Conservation (phyloP, 1,140 invertebrate genomes). For the Grapholita molesta region DNA sequence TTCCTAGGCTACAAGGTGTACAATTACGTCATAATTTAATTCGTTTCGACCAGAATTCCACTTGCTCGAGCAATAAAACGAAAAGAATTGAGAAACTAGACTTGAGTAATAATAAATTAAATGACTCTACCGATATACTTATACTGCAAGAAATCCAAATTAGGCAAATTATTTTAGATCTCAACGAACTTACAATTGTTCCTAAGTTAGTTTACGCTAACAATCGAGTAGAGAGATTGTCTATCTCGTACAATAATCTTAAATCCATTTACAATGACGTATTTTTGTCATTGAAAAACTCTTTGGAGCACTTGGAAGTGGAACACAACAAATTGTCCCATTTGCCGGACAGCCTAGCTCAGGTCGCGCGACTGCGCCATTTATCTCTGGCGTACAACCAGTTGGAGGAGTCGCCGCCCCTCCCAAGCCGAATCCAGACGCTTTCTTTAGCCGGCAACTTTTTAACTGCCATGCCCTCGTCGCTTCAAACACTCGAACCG, state of each 20-base stretch:
- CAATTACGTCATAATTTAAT: slow-evolving; percentile 90
- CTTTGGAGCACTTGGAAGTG: slow-evolving; percentile 89
- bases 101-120: slow-evolving; percentile 89
- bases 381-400: slow-evolving; percentile 91
- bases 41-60: slow-evolving; percentile 77
- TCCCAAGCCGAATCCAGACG: slow-evolving; percentile 84
- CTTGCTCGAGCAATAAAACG: slow-evolving; percentile 80
- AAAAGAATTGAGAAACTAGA: slow-evolving; percentile 89
- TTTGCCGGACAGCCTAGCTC: slow-evolving; percentile 83
- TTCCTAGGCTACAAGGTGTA: slow-evolving; percentile 85
- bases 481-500: slow-evolving; percentile 82
- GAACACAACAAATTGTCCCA: slow-evolving; percentile 87
- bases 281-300: slow-evolving; percentile 84
- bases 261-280: slow-evolving; percentile 82
- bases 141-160: slow-evolving; percentile 86
- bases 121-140: slow-evolving; percentile 78
- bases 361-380: slow-evolving; percentile 84
- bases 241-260: slow-evolving; percentile 88
- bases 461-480: slow-evolving; percentile 84
- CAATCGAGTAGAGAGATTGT: slow-evolving; percentile 85
- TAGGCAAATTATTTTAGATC: slow-evolving; percentile 88
- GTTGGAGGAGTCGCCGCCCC: slow-evolving; percentile 76
- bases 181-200: slow-evolving; percentile 84
- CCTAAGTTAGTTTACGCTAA: slow-evolving; percentile 82
- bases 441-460: slow-evolving; percentile 90